These are phyloP conservation scores for Porites lutea DNA, from an alignment of 64 coral and sea anemone genomes.

Conservation along the genomic window DNA sequence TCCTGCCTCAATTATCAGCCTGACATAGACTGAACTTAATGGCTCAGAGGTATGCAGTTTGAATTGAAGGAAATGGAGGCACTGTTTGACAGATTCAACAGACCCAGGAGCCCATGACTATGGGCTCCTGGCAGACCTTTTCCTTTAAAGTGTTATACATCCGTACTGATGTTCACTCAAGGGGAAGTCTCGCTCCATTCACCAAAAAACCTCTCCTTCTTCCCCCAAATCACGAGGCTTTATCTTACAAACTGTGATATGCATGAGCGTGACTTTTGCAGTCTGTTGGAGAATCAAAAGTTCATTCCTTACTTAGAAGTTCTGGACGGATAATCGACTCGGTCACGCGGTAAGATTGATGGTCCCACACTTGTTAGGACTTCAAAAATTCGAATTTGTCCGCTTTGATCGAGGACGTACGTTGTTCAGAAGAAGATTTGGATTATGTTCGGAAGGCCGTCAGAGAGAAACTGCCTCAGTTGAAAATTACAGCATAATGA, in stretches of 20 bases:
- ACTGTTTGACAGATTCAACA: not conserved
- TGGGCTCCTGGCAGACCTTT: no score
- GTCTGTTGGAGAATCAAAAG: not conserved
- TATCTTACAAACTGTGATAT: not conserved
- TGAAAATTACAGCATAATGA: no score
- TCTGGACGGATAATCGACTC: not conserved
- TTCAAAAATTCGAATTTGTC: slow-evolving; percentile 2
- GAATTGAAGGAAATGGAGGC: not conserved
- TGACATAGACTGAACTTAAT: no score
- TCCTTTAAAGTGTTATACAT: not conserved
- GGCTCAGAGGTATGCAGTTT: not conserved
- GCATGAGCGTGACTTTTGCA: not conserved
- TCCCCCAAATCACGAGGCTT: not conserved
- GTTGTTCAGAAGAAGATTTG: slow-evolving; percentile 2
- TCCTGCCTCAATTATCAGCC: no score
- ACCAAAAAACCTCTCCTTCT: not conserved
- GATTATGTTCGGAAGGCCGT: no score
- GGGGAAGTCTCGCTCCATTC: not conserved
- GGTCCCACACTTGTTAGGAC: not conserved
- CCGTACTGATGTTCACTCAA: not conserved
- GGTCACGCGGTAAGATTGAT: not conserved
- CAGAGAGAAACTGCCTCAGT: no score
- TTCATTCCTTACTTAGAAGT: not conserved
- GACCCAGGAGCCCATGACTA: no score
- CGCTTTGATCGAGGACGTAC: not conserved